phyloP scores from a whole-genome alignment of 37 sponge, comb jelly and placozoan genomes.

The Diacarnus erythraeanus region DNA sequence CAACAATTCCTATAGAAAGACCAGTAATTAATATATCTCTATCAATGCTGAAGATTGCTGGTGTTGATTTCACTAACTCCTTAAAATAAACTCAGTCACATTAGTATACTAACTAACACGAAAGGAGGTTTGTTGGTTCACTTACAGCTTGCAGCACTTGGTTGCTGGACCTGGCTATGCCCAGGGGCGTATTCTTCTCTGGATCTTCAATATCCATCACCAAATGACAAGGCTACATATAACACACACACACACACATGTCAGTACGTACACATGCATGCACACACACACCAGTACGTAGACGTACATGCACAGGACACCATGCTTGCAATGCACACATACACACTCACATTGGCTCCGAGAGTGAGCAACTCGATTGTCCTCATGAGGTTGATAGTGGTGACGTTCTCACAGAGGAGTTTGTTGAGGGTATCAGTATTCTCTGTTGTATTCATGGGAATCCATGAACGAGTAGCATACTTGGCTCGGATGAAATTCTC shows the following conservation, averaged over 20 bases:
- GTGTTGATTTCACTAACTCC: no score
- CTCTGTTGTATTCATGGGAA: constrained; percentile 21
- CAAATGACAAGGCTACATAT: neutral
- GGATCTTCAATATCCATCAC: constrained; percentile 10
- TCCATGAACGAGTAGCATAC: constrained; percentile 79
- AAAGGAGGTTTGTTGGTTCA: neutral
- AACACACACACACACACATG: constrained; percentile 14
- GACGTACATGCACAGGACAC: no score
- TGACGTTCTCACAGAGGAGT: constrained; percentile 49
- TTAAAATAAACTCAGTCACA: no score
- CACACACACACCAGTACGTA: no score
- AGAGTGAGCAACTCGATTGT: constrained; percentile 56
- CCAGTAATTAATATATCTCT: neutral
- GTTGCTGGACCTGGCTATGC: constrained; percentile 34
- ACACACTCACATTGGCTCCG: constrained; percentile 71
- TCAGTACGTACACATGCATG: constrained; percentile 9
- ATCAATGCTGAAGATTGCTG: neutral
- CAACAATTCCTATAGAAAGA: constrained; percentile 62
- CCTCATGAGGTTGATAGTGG: constrained; percentile 53
- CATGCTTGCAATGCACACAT: neutral
- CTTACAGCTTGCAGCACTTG: constrained; percentile 57
- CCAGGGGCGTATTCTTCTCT: constrained; percentile 20
- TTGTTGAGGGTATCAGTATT: constrained; percentile 37
- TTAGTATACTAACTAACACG: neutral
- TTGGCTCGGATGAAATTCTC: constrained; percentile 82